Evolutionary conservation across 1,140 invertebrate species (phyloP).

Genomic region (Bursaphelenchus mucronatus): DNA sequence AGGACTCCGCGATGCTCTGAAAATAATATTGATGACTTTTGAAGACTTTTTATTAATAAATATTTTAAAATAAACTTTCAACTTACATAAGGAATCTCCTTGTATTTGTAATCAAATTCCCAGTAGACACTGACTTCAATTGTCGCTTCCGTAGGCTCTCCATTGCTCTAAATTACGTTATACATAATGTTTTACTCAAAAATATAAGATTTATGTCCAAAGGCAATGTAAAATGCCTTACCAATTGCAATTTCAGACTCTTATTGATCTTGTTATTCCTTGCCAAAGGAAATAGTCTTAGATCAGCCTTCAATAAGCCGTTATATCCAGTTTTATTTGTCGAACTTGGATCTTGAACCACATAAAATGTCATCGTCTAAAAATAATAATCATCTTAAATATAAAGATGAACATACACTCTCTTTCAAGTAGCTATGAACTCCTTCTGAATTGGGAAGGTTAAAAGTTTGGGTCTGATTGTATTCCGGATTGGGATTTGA

Average conservation of each 20-base stretch:
- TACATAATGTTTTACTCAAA: neutral
- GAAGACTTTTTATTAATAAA: too few species aligned
- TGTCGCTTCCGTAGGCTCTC: neutral
- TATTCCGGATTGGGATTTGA: slow-evolving; percentile 37
- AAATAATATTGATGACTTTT: too few species aligned
- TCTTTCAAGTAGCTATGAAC: slow-evolving; percentile 41
- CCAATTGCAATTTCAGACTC: slow-evolving; percentile 15
- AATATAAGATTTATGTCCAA: neutral
- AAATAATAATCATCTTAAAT: too few species aligned
- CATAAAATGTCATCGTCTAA: too few species aligned
- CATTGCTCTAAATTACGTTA: slow-evolving; percentile 1
- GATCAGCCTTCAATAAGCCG: too few species aligned
- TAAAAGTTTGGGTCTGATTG: slow-evolving; percentile 29
- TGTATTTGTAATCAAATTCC: slow-evolving; percentile 9
- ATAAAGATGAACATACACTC: too few species aligned
- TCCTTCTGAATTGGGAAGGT: slow-evolving; percentile 30
- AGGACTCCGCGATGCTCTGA: too few species aligned
- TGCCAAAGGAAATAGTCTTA: slow-evolving; percentile 31
- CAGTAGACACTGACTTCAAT: slow-evolving; percentile 6
- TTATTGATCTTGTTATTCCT: slow-evolving; percentile 29
- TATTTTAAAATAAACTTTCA: too few species aligned
- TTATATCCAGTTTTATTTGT: too few species aligned
- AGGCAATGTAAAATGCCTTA: neutral
- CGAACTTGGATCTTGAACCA: too few species aligned
- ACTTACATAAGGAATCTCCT: too few species aligned